Percentiles rank a stretch among this genome's conserved stretches.
These are phyloP conservation scores for Adoxophyes honmai DNA, from an alignment of 1,140 invertebrate genomes.

Conservation along the genomic window DNA sequence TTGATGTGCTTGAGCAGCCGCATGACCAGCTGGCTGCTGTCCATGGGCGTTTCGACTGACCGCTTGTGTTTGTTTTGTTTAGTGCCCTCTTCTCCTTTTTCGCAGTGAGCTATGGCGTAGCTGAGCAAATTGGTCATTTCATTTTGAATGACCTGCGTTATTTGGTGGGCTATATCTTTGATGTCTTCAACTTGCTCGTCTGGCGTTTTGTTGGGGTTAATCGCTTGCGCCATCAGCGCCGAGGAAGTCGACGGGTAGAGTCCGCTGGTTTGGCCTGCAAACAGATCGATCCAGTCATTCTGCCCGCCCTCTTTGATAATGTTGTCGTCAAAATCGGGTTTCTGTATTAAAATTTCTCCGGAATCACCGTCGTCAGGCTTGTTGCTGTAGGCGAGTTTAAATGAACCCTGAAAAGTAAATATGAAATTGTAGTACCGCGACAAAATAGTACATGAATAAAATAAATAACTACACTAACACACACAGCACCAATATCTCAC, in stretches of 20 bases:
- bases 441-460: no score
- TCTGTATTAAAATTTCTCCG: constrained; percentile 20
- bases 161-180: constrained; percentile 54
- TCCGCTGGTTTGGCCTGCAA: constrained; percentile 28
- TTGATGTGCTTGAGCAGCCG: constrained; percentile 64
- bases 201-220: constrained; percentile 41
- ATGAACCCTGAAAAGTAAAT: constrained; percentile 32
- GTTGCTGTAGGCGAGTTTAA: constrained; percentile 27
- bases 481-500: no score
- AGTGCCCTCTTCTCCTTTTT: constrained; percentile 36
- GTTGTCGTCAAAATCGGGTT: constrained; percentile 26
- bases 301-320: constrained; percentile 29
- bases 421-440: constrained; percentile 10
- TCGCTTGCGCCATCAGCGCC: constrained; percentile 50
- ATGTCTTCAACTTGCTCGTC: constrained; percentile 64
- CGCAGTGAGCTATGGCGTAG: constrained; percentile 34
- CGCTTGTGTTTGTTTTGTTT: constrained; percentile 39
- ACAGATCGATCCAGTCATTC: constrained; percentile 47
- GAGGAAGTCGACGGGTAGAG: constrained; percentile 45
- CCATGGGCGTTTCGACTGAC: constrained; percentile 54
- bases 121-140: constrained; percentile 57
- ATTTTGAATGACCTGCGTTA: constrained; percentile 45
- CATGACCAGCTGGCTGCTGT: constrained; percentile 55
- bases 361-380: constrained; percentile 20
- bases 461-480: no score